Evolutionary conservation across 2,113 vertebrate species (phyloP), one percentile per base, ranked within the genome.

Genomic region (Pseudorectes ferrugineus): DNA sequence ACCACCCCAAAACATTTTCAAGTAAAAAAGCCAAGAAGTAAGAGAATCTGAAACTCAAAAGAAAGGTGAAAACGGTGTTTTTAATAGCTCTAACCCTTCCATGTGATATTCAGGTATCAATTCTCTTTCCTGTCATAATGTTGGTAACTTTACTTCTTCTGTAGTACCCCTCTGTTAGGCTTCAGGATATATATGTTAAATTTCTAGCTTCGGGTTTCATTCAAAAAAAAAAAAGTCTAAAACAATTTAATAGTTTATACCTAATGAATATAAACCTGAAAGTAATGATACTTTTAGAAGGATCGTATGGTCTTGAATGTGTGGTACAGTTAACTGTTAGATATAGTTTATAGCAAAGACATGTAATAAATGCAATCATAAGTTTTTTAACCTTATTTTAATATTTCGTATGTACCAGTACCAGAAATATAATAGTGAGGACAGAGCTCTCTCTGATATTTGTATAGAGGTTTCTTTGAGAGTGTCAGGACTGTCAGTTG

Each of bases 61-160:
- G 19, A 35, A 54, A n/a, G 70, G 5, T 17, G 8, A 74, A 57
- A 86, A 46, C 0, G 0, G 0, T 78, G 4, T 6, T 46, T 82
- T 86, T 65, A 59, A 29, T 45, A 66, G 26, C 12, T 61, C 18
- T 33, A 21, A 55, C 14, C 13, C 5, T 78, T 74, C 8, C 3
- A 28, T 14, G 2, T 8, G 13, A 15, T 43, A 12, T 43, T 92
- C 24, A 28, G n/a, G 14, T 61, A 31, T 46, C 21, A 14, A 15
- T 70, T 91, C 24, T 3, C 2, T 79, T 89, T 86, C 40, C n/a
- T 61, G 23, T 46, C 11, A 7, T 24, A 20, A 11, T 59, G 19
- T 33, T 88, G 35, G 24, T 65, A 45, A 31, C 0, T 1, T 51
- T 78, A 55, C n/a, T 77, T 91, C 36, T 84, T 76, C 35, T 68